Conservation (phyloP, 2,888 invertebrate species). For the Brachypterus glaber region DNA sequence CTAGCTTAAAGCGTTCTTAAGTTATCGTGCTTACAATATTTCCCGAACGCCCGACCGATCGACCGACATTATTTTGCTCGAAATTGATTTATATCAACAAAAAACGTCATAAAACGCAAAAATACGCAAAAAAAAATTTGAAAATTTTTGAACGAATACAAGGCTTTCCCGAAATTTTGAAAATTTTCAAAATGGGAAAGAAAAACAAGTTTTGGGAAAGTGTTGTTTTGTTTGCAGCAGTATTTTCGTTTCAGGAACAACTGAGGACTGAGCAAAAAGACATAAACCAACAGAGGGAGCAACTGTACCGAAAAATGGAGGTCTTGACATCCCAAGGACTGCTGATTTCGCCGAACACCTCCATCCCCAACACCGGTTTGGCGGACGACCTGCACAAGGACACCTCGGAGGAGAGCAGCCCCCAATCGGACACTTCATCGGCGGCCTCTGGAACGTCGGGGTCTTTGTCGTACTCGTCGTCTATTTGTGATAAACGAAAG, state of each 20-base stretch:
- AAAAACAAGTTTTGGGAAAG: too few relatives aligned
- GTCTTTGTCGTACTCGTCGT: slow-evolving; percentile 30
- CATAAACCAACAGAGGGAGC: slow-evolving; percentile 83
- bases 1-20: too few relatives aligned
- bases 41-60: too few relatives aligned
- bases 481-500: slow-evolving; percentile 31
- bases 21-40: too few relatives aligned
- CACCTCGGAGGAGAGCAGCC: slow-evolving; percentile 39
- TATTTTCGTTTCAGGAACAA: slow-evolving; percentile 44
- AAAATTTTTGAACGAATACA: too few relatives aligned
- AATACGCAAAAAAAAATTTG: too few relatives aligned
- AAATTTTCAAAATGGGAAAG: too few relatives aligned
- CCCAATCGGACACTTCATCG: slow-evolving; percentile 38
- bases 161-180: too few relatives aligned
- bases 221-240: neutral
- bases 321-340: slow-evolving; percentile 68
- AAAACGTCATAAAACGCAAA: too few relatives aligned
- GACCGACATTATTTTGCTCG: slow-evolving; percentile 1
- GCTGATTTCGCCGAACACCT: slow-evolving; percentile 51
- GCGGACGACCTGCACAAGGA: slow-evolving; percentile 38
- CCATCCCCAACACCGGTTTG: slow-evolving; percentile 41
- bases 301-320: slow-evolving; percentile 80
- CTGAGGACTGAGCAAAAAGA: slow-evolving; percentile 72
- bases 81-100: too few relatives aligned
- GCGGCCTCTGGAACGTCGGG: slow-evolving; percentile 30